phyloP scores from a whole-genome alignment of 2,888 invertebrate species.

The Autographa pulchrina region DNA sequence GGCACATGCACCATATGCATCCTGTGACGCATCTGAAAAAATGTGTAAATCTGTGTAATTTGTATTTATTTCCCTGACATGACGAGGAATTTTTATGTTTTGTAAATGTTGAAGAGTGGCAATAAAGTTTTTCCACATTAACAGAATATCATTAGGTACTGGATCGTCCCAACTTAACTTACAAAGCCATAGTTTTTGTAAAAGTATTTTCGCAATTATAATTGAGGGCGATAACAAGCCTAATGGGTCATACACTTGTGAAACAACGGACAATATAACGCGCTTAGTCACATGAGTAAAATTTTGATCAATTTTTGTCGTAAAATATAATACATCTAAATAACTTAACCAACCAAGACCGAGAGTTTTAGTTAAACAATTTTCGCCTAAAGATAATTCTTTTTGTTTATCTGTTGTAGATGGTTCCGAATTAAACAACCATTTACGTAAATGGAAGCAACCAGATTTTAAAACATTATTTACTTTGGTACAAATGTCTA shows the following conservation, averaged over 20 bases:
- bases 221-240: background rate
- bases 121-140: background rate
- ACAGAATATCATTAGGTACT: background rate
- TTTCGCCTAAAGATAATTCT: no score
- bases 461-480: no score
- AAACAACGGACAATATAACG: no score
- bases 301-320: no score
- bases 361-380: no score
- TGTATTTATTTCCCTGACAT: background rate
- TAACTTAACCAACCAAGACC: no score
- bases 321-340: no score
- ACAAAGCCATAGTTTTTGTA: background rate
- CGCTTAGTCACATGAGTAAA: no score
- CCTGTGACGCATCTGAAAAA: constrained; percentile 50
- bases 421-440: no score
- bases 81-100: constrained; percentile 11
- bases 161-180: background rate
- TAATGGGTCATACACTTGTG: background rate
- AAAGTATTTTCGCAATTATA: background rate
- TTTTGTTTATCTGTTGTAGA: no score
- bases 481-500: no score
- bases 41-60: constrained; percentile 44
- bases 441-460: no score
- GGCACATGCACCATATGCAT: constrained; percentile 53
- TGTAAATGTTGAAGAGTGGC: background rate